Evolutionary conservation across 2,888 invertebrate species (phyloP), one percentile per base, ranked within the genome.

Genomic region (Stegana nigrithorax): DNA sequence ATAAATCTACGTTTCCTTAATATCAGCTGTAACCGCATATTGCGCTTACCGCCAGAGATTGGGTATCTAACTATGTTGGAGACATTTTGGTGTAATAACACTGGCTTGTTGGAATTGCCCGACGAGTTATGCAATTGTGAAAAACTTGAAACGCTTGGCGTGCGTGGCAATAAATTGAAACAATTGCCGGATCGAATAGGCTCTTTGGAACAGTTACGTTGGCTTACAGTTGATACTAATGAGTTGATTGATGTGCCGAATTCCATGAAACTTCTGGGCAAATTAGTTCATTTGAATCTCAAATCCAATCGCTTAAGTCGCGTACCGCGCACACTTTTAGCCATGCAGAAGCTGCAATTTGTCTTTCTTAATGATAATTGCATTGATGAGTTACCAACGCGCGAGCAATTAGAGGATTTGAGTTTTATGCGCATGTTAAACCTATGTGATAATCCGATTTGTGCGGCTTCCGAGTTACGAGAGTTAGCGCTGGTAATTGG

Each of bases 211-310:
- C 89, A 88, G 71, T 79, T 91, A 64, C 88, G 90, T 77, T 91
- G 91, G 91, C 73, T 91, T 14, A 91, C 91, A 0, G 81, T 90
- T 51, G 91, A 91, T 73, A 87, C 88, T 64, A 91, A 91, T 75
- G 82, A 86, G 58, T 85, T 91, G 50, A 85, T 85, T 14, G 80
- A 80, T 0, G 63, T 91, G 26, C 91, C 91, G 0, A 66, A 78
- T 7, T 83, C 86, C 6, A 87, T 91, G 81, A 84, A 86, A 21
- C 83, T 85, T 6, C 83, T 91, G 77, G 86, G 87, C 12, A 87
- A 86, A 0, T 78, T 91, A 5, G 87, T 89, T 2, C 91, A 91
- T 81, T 86, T 91, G 36, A 91, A 91, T 84, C 82, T 91, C 2
- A 87, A 87, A 60, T 87, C 87, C 59, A 91, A 91, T 75, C 75